These are phyloP conservation scores for Arge pagana DNA, from an alignment of 2,888 invertebrate species.

Conservation along the genomic window DNA sequence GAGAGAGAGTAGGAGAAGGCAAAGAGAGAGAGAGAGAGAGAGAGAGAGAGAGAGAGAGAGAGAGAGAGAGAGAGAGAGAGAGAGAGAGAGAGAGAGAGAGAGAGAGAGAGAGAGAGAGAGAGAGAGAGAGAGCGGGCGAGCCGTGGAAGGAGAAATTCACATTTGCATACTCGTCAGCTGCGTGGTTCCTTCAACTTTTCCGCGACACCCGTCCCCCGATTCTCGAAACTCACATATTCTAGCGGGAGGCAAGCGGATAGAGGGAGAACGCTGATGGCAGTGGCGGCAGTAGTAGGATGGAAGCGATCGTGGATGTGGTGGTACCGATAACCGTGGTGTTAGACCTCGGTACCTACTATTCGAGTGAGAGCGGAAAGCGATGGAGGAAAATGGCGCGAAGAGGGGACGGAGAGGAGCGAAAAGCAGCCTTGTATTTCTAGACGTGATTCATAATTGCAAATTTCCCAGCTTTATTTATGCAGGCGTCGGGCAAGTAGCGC, in stretches of 20 bases:
- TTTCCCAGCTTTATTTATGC: slow-evolving; percentile 58
- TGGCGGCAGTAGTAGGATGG: slow-evolving; percentile 28
- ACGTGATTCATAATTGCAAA: slow-evolving; percentile 58
- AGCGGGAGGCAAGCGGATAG: slow-evolving; percentile 31
- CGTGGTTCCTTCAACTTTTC: slow-evolving; percentile 60
- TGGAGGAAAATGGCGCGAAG: slow-evolving; percentile 7
- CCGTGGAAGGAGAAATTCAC: slow-evolving; percentile 31
- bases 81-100: slow-evolving; percentile 14
- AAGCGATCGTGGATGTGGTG: no score
- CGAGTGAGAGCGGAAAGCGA: slow-evolving; percentile 5
- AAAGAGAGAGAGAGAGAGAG: slow-evolving; percentile 30
- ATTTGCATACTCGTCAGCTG: slow-evolving; percentile 60
- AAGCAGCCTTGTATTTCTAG: slow-evolving; percentile 54
- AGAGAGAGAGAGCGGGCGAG: slow-evolving; percentile 29
- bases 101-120: slow-evolving; percentile 34
- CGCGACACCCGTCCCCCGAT: slow-evolving; percentile 47
- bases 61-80: slow-evolving; percentile 22
- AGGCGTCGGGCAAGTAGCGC: slow-evolving; percentile 35
- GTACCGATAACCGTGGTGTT: no score
- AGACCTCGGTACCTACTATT: no score
- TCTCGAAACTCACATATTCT: slow-evolving; percentile 34
- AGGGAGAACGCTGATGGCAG: slow-evolving; percentile 26
- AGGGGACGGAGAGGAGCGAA: slow-evolving; percentile 30
- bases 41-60: slow-evolving; percentile 24
- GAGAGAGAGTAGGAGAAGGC: slow-evolving; percentile 21